Percentiles rank a stretch among this genome's conserved stretches.
phyloP scores from a whole-genome alignment of 1,140 invertebrate species.

The Lucilia cuprina region DNA sequence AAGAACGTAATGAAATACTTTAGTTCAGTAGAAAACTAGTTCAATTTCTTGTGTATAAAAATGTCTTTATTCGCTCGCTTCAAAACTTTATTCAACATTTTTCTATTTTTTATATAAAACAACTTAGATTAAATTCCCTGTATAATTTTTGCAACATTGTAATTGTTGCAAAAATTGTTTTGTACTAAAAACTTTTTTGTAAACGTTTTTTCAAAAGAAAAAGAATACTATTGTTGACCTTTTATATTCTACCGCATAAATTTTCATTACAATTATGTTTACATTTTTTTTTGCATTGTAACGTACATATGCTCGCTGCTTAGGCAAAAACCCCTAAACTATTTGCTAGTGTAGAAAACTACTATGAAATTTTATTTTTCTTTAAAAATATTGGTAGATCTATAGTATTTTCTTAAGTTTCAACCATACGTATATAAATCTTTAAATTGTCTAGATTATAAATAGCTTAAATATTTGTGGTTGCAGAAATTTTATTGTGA shows the following conservation, averaged over 20 bases:
- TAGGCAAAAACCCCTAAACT: background rate
- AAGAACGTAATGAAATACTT: background rate
- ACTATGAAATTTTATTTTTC: background rate
- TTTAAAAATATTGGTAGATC: background rate
- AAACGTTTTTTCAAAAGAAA: background rate
- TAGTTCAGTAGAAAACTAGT: background rate
- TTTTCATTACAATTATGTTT: constrained; percentile 27
- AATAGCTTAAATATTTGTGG: too few species aligned
- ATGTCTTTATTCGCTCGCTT: background rate
- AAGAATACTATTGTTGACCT: constrained; percentile 18
- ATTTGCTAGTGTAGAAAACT: background rate
- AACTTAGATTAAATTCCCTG: background rate
- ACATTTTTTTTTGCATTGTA: background rate
- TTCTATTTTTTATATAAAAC: background rate
- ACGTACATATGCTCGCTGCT: too few species aligned
- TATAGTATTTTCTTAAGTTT: background rate
- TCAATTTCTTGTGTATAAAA: background rate
- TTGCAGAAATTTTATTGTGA: too few species aligned
- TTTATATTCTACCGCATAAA: constrained; percentile 20
- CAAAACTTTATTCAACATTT: background rate
- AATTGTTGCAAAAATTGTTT: background rate
- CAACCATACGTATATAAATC: background rate
- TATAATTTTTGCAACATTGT: background rate
- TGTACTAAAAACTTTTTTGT: background rate
- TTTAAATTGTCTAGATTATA: background rate